Conservation (phyloP, 92 coral and sea anemone species). For the Zoanthus solanderi region DNA sequence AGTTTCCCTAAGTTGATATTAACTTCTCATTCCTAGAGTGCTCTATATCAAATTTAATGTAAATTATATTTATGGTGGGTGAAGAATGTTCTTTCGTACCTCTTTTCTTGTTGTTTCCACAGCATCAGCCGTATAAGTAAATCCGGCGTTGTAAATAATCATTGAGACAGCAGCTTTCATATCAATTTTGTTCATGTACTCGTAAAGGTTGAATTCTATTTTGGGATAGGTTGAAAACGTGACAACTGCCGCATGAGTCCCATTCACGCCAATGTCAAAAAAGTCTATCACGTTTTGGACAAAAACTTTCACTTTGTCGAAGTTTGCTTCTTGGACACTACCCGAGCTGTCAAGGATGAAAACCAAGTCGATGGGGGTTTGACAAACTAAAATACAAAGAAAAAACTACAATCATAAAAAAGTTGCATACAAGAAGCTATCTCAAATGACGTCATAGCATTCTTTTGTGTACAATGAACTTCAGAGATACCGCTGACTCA, state of each 20-base stretch:
- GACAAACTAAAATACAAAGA: not conserved
- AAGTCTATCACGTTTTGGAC: conserved; percentile 90
- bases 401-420: not conserved
- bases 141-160: not conserved
- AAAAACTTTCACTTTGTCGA: conserved; percentile 76
- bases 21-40: no score
- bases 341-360: conserved; percentile 94
- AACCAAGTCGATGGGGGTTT: conserved; percentile 80
- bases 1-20: no score
- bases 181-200: conserved; percentile 29
- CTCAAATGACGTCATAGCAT: no score
- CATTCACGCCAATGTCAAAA: conserved; percentile 88
- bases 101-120: not conserved
- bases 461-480: no score
- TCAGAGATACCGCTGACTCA: conserved; percentile 36
- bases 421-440: not conserved
- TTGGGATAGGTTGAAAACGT: conserved; percentile 61
- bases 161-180: conserved; percentile 38
- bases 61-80: no score
- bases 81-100: not conserved
- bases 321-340: conserved; percentile 79
- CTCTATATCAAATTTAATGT: no score
- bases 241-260: conserved; percentile 88
- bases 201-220: conserved; percentile 29
- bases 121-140: conserved; percentile 12